Evolutionary conservation across 1,140 invertebrate species (phyloP).

Genomic region (Lethrus apterus): DNA sequence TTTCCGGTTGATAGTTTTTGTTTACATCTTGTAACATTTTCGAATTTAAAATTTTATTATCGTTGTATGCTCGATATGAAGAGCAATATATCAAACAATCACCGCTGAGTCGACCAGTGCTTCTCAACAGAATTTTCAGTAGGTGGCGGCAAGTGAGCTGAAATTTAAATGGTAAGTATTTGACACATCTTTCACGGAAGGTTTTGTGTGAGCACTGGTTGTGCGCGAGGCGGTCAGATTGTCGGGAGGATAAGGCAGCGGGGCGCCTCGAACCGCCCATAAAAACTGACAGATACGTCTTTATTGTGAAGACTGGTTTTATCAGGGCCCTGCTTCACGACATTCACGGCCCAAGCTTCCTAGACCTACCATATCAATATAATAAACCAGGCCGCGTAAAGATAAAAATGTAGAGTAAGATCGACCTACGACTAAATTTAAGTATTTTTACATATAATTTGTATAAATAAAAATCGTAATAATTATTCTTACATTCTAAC

Average conservation of each 20-base stretch:
- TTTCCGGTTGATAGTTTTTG: neutral
- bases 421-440: too few species aligned
- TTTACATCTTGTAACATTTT: slow-evolving; percentile 6
- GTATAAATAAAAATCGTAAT: too few species aligned
- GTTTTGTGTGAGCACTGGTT: slow-evolving; percentile 1
- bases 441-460: too few species aligned
- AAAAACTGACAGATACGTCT: slow-evolving; percentile 33
- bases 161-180: neutral
- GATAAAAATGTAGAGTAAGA: too few species aligned
- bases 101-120: slow-evolving; percentile 7
- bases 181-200: neutral
- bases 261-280: slow-evolving; percentile 26
- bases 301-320: slow-evolving; percentile 27
- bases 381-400: too few species aligned
- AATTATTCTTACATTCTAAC: too few species aligned
- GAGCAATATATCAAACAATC: slow-evolving; percentile 14
- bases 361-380: too few species aligned
- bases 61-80: neutral
- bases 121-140: slow-evolving; percentile 3
- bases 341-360: too few species aligned
- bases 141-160: neutral
- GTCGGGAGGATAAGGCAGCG: slow-evolving; percentile 25
- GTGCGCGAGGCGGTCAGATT: slow-evolving; percentile 22
- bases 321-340: slow-evolving; percentile 4
- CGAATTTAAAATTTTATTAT: slow-evolving; percentile 9